These are phyloP conservation scores for Steinernema khuongi DNA, from an alignment of 1,140 invertebrate genomes.

Conservation along the genomic window DNA sequence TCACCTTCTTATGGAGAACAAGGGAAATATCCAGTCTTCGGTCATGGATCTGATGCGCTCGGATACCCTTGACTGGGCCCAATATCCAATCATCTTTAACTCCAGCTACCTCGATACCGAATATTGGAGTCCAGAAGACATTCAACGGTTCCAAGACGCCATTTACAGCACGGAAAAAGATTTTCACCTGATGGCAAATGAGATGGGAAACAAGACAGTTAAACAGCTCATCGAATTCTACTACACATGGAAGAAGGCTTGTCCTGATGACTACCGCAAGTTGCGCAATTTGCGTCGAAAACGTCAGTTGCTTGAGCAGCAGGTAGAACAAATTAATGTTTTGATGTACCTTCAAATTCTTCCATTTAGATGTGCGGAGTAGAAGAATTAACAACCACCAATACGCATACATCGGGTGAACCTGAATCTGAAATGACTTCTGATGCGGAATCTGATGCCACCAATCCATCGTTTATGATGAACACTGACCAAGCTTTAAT, in stretches of 20 bases:
- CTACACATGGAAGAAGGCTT: slow-evolving; percentile 90
- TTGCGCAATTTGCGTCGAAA: slow-evolving; percentile 60
- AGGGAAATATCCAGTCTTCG: slow-evolving; percentile 56
- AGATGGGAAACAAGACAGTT: slow-evolving; percentile 76
- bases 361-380: neutral
- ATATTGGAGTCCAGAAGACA: slow-evolving; percentile 77
- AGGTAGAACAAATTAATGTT: slow-evolving; percentile 28
- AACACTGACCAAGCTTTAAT: neutral
- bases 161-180: slow-evolving; percentile 86
- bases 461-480: slow-evolving; percentile 38
- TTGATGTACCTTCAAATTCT: neutral
- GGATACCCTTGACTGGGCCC: slow-evolving; percentile 68
- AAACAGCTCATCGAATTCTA: slow-evolving; percentile 96
- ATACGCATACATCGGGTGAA: slow-evolving; percentile 10
- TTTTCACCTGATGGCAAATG: slow-evolving; percentile 77
- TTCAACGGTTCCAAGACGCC: slow-evolving; percentile 78
- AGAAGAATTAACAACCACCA: neutral
- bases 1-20: slow-evolving; percentile 69
- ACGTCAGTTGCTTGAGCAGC: slow-evolving; percentile 59
- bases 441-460: slow-evolving; percentile 46
- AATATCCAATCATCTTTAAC: slow-evolving; percentile 67
- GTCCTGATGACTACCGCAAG: slow-evolving; percentile 63
- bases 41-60: slow-evolving; percentile 55
- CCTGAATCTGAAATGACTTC: slow-evolving; percentile 40
- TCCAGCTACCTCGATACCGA: slow-evolving; percentile 65